Base-by-base conservation (phyloP, 2,888 invertebrate genomes). In the Athalia cordata region DNA sequence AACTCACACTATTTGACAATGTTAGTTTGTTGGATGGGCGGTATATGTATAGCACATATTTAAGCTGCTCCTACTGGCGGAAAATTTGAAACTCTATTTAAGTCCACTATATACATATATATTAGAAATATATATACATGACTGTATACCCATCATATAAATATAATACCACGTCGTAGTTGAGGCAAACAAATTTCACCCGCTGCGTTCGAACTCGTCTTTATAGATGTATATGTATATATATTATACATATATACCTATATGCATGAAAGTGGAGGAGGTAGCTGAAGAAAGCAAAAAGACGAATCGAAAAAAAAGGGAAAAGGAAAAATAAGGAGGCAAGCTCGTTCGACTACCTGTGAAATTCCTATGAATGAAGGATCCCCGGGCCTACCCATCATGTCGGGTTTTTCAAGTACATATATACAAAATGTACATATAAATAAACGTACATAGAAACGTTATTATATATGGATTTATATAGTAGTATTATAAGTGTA, bases 321-420 rank as follows among this genome's bases (percentile, higher is more conserved):
- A 65, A 11, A 65, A 6, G 45, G 55, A 29, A 43, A 67, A 43
- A 68, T 8, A n/a, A 29, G 15, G 43, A 49, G 85, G 85, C 84
- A 87, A 86, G 87, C 87, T 86, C 87, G 87, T 87, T 86, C 86
- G 87, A 87, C 87, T 86, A 87, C 87, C 86, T 87, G 87, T 87
- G 85, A 87, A 87, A 87, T 87, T 87, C 87, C 87, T 87, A 87
- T 87, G 87, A 87, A 87, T 87, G 87, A 87, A 77, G 50, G 50
- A 70, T 78, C 77, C 77, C 72, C 55, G 43, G 65, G 45, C 64
- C 49, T 64, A n/a, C 29, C 29, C 29, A n/a, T 29, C 3, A 29
- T 67, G 59, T 43, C 57, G 11, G 13, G 68, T 68, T 68, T 68
- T n/a, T 45, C 9, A 45, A 72, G 15, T 47, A 13, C 59, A 47